Evolutionary conservation across 2,888 invertebrate species (phyloP), one percentile per base, ranked within the genome.

Genomic region (Oasisia sp.): DNA sequence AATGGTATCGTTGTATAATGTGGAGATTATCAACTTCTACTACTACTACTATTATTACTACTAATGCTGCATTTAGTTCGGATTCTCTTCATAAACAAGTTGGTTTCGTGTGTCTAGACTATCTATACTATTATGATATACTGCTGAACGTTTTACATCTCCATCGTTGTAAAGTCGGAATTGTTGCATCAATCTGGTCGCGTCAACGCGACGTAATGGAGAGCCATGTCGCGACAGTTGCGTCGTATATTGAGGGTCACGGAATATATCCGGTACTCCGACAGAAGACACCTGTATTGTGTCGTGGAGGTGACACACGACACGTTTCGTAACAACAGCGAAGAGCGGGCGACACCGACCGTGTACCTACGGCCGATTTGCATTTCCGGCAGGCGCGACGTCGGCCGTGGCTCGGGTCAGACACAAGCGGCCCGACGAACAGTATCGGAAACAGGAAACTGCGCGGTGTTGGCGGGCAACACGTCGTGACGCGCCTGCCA

Each of bases 321-420:
- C 90, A 90, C 90, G 90, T 90, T 90, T 32, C 90, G 32, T 32
- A 90, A 90, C 38, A 4, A 38, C 90, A 90, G 5, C 90, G 90
- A 32, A 12, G n/a, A 90, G 32, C 90, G 90, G 19, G 90, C 90
- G 32, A 90, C 32, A 90, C 90, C 32, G n/a, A 7, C 27, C 90
- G 90, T 90, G 90, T 90, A 27, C 32, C 5, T 38, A 38, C 38
- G 38, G 90, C 90, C 32, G 90, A 32, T 7, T 90, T 90, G 32
- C 90, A 90, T 90, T 90, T 90, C 90, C 32, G 90, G 90, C 90
- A 27, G 90, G 90, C 90, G 90, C 90, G 90, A 90, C 90, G 90
- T 90, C 90, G 9, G n/a, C n/a, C n/a, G n/a, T n/a, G n/a, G n/a
- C n/a, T n/a, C n/a, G n/a, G n/a, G n/a, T n/a, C n/a, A n/a, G n/a